Conservation (phyloP, 2,888 invertebrate species). For the Lasioglossum lativentre region DNA sequence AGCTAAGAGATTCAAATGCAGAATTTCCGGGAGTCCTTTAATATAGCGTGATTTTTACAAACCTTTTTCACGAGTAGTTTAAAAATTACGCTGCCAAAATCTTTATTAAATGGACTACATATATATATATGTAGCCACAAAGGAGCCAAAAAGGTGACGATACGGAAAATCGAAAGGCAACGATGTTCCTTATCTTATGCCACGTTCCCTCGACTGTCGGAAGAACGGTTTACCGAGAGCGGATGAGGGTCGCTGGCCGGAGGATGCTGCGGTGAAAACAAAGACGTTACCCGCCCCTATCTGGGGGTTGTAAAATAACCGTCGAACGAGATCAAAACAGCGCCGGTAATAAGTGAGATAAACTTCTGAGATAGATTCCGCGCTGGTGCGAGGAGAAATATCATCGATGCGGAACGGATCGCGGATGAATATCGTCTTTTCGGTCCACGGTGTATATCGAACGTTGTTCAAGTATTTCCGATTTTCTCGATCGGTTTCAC, state of each 20-base stretch:
- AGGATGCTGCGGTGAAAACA: slow-evolving; percentile 82
- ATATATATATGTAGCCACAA: not conserved
- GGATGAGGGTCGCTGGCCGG: slow-evolving; percentile 55
- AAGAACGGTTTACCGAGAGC: slow-evolving; percentile 37
- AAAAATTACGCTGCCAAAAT: not conserved
- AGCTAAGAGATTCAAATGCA: too few species aligned
- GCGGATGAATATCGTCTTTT: not conserved
- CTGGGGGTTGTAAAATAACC: slow-evolving; percentile 83
- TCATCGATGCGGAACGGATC: slow-evolving; percentile 73
- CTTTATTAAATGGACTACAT: not conserved
- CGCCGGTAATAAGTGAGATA: slow-evolving; percentile 81
- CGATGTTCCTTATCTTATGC: slow-evolving; percentile 69
- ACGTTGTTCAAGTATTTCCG: not conserved
- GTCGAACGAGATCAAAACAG: slow-evolving; percentile 79
- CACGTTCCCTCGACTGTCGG: slow-evolving; percentile 35
- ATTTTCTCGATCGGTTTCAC: not conserved
- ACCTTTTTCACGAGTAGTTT: not conserved
- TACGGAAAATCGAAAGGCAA: slow-evolving; percentile 68
- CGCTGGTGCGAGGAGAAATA: slow-evolving; percentile 68
- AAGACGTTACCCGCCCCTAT: slow-evolving; percentile 83
- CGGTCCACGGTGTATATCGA: not conserved
- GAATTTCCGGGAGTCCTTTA: too few species aligned
- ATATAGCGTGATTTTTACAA: too few species aligned
- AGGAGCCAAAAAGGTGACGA: slow-evolving; percentile 40
- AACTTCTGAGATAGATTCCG: slow-evolving; percentile 76